Conservation (phyloP, 2,797 vertebrate genomes). For the Nothura maculosa region DNA sequence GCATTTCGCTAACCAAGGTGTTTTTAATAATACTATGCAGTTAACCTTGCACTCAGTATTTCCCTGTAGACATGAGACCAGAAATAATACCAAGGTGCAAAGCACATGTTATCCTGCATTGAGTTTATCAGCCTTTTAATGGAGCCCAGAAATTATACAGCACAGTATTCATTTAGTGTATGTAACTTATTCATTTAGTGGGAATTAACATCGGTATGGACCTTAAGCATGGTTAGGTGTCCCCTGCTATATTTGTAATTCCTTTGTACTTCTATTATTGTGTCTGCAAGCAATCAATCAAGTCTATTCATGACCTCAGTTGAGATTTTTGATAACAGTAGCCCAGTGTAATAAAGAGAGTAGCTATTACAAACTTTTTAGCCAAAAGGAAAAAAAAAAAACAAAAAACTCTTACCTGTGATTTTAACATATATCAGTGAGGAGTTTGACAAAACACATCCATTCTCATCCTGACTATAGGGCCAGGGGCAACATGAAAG, state of each 20-base stretch:
- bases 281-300: neutral
- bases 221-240: neutral
- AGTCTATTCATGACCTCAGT: neutral
- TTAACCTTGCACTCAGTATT: neutral
- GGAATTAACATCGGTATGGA: neutral
- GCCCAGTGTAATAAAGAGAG: neutral
- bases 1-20: neutral
- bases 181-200: too few relatives aligned
- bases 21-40: neutral
- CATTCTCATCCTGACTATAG: neutral
- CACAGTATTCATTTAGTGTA: rapidly evolving
- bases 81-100: neutral
- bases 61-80: neutral
- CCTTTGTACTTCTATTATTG: neutral
- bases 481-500: neutral
- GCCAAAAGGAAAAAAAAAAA: neutral
- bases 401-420: neutral
- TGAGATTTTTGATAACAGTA: neutral
- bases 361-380: neutral
- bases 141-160: neutral
- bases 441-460: neutral
- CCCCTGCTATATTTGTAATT: neutral
- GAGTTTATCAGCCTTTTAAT: neutral
- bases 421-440: neutral
- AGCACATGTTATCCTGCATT: neutral